Evolutionary conservation across 2,888 invertebrate genomes (phyloP), one percentile per base, ranked within the genome.

Genomic region (Ptycholaimellus sp.): DNA sequence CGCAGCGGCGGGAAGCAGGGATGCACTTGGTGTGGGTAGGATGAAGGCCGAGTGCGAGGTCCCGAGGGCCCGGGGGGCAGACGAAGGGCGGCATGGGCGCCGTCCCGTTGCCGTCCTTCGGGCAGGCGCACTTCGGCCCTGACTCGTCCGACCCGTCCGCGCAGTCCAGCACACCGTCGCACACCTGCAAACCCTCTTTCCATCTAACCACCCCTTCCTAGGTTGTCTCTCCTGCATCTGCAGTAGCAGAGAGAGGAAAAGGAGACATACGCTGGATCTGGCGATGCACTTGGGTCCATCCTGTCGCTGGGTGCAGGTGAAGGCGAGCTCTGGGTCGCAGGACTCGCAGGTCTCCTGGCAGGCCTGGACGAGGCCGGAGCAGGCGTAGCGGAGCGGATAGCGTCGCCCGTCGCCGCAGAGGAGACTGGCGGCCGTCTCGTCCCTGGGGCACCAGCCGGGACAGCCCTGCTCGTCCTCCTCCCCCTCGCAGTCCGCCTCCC

Each of bases 11-110:
- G 13, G 3, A 6, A 22, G 3, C 7, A 11, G 33, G 33, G 33
- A 33, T 33, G 33, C 33, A 33, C 33, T 33, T 33, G 13, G 3
- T n/a, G n/a, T n/a, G n/a, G n/a, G n/a, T n/a, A n/a, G n/a, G n/a
- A n/a, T n/a, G 16, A 14, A 9, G 30, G 14, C 30, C 30, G n/a
- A n/a, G n/a, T n/a, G n/a, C n/a, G n/a, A n/a, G n/a, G 30, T 9
- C 16, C 11, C n/a, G 11, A 7, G 13, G 21, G 33, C 14, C 33
- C 5, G 21, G 22, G 31, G 18, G 4, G 31, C 31, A 31, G 9
- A 11, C 18, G 31, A 31, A 31, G n/a, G 9, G n/a, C 13, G 29
- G 16, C 19, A 29, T 20, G 13, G 33, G 3, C 21, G 3, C 6
- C 21, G 13, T n/a, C n/a, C n/a, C n/a, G n/a, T n/a, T n/a, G n/a